Evolutionary conservation across 2,888 invertebrate genomes (phyloP), one percentile per base, ranked within the genome.

Genomic region (Protodeltote pygarga): DNA sequence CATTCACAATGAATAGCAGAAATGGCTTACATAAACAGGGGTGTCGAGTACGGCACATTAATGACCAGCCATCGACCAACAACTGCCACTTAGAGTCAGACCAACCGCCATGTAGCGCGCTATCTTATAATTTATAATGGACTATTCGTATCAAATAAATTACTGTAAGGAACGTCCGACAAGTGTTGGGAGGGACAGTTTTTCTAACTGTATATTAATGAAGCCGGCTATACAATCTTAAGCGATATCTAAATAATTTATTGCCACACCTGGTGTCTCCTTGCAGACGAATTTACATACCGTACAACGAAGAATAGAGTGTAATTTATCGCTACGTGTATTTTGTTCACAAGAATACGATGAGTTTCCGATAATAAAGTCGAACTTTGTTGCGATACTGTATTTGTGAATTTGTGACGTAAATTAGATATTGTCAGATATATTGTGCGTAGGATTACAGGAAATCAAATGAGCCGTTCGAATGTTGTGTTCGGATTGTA

Each of bases 201-300:
- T 86, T 87, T 86, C 81, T 81, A 74, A 68, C 77, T 74, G 84
- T 83, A 83, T 86, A 85, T 86, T 86, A 88, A 89, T 83, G 85
- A 85, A 83, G 78, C 73, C 71, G 60, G 75, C 55, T 60, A 53
- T 69, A 82, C 84, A 87, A 85, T 85, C 85, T 83, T 79, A 75
- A 77, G 79, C 79, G 81, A 85, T 83, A 86, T 83, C 85, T 87
- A 81, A 83, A 85, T 88, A 89, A 89, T 87, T 88, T 88, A 88
- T 85, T 67, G 77, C 81, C 65, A 68, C 71, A 78, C 73, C 87
- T 82, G 85, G 85, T 87, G 85, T 83, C 83, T 78, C 77, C 65
- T 67, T 70, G 76, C 81, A 83, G 80, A 80, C 76, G 77, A 77
- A 85, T 85, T 84, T 86, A 80, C 82, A 85, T 83, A 82, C 67